Conservation (phyloP, 2,797 vertebrate genomes). For the Danio aesculapii region DNA sequence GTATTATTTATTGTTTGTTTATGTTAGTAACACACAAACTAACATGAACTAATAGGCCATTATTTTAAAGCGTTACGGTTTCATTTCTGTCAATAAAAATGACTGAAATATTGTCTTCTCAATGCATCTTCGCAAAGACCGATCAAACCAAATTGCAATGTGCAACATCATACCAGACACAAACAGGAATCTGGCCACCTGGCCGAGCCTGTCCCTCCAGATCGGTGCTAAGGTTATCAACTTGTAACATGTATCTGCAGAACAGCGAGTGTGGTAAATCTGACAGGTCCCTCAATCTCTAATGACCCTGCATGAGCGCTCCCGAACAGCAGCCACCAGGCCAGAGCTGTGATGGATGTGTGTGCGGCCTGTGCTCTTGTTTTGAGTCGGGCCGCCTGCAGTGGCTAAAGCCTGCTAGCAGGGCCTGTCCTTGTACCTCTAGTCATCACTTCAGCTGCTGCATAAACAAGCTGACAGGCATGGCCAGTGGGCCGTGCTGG, state of each 20-base stretch:
- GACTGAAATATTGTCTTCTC: background rate
- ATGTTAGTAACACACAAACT: too few relatives aligned
- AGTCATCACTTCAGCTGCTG: constrained; percentile 56
- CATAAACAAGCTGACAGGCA: constrained; percentile 60
- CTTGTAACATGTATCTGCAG: constrained; percentile 35
- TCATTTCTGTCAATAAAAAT: background rate
- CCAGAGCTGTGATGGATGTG: constrained; percentile 53
- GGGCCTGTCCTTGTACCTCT: constrained; percentile 60
- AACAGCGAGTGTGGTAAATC: constrained; percentile 30
- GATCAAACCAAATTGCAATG: background rate
- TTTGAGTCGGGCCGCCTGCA: constrained; percentile 47
- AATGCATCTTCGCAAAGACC: constrained; percentile 11
- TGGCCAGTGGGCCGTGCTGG: constrained; percentile 45
- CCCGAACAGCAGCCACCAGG: constrained; percentile 35
- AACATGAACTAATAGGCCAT: too few relatives aligned
- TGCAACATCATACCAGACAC: constrained; percentile 2
- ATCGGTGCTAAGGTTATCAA: constrained; percentile 41
- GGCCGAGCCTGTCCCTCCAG: background rate
- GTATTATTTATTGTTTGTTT: too few relatives aligned
- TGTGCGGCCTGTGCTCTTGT: constrained; percentile 31
- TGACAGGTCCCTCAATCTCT: constrained; percentile 59
- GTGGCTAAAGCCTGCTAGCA: constrained; percentile 49
- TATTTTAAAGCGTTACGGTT: too few relatives aligned
- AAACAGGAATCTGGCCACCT: constrained; percentile 17
- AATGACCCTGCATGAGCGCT: constrained; percentile 47